These are phyloP conservation scores for Solen grandis DNA, from an alignment of 1,140 invertebrate species.

Conservation along the genomic window DNA sequence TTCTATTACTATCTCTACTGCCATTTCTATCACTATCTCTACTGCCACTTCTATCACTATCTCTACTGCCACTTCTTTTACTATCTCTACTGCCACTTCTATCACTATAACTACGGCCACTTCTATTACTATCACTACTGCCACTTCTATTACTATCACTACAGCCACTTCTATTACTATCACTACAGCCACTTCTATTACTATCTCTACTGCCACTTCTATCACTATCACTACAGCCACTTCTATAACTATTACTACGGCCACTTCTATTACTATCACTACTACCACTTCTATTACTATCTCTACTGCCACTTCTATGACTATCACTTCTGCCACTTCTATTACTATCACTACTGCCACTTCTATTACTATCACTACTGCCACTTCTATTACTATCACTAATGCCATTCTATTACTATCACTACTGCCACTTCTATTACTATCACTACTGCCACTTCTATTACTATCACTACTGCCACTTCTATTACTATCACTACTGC, in stretches of 20 bases:
- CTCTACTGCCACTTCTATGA: too few species aligned
- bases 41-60: too few species aligned
- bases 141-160: constrained; percentile 42
- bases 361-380: constrained; percentile 55
- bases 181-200: constrained; percentile 46
- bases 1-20: too few species aligned
- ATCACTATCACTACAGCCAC: constrained; percentile 48
- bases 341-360: constrained; percentile 52
- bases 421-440: constrained; percentile 54
- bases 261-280: constrained; percentile 51
- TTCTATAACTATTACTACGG: constrained; percentile 53
- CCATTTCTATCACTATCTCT: too few species aligned
- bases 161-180: constrained; percentile 37
- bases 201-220: constrained; percentile 49
- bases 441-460: constrained; percentile 54
- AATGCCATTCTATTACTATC: constrained; percentile 53
- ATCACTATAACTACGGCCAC: constrained; percentile 27
- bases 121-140: constrained; percentile 41
- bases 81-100: constrained; percentile 30
- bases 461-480: constrained; percentile 54
- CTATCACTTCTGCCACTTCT: constrained; percentile 55
- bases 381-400: constrained; percentile 54
- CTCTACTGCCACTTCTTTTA: too few species aligned
- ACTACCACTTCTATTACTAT: constrained; percentile 48
- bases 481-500: too few species aligned